Conservation (phyloP, 2,888 invertebrate species). For the Caenorhabditis sp. region DNA sequence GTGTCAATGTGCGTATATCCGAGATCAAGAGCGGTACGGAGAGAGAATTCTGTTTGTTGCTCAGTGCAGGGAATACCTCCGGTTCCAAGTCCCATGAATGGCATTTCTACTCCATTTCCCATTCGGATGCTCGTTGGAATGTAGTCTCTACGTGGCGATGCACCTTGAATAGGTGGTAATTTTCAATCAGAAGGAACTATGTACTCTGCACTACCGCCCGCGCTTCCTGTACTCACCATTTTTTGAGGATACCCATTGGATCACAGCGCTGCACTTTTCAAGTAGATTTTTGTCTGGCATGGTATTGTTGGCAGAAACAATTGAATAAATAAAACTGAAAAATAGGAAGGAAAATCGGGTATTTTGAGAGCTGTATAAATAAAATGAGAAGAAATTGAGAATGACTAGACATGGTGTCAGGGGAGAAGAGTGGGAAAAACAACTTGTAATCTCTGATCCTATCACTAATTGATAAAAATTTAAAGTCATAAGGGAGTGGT, state of each 20-base stretch:
- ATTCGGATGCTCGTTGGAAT: constrained; percentile 54
- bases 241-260: constrained; percentile 24
- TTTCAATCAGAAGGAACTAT: constrained; percentile 4
- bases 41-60: constrained; percentile 20
- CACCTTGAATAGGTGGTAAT: constrained; percentile 3
- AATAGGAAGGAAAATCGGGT: too few relatives aligned
- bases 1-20: constrained; percentile 86
- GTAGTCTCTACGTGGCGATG: constrained; percentile 24
- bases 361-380: too few relatives aligned
- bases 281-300: constrained; percentile 13
- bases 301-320: too few relatives aligned
- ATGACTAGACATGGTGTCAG: not conserved
- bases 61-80: constrained; percentile 31
- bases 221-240: constrained; percentile 11
- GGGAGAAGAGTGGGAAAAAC: not conserved
- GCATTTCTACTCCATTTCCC: constrained; percentile 58
- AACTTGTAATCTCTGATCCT: constrained; percentile 22
- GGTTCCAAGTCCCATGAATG: constrained; percentile 64
- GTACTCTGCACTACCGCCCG: not conserved
- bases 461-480: constrained; percentile 16
- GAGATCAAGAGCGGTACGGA: constrained; percentile 68
- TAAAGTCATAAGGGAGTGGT: not conserved
- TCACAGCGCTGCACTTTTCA: constrained; percentile 19
- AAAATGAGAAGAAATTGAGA: too few relatives aligned
- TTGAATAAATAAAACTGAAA: too few relatives aligned